These are phyloP conservation scores for Saturnia japonica DNA, from an alignment of 2,888 invertebrate genomes.

Conservation along the genomic window DNA sequence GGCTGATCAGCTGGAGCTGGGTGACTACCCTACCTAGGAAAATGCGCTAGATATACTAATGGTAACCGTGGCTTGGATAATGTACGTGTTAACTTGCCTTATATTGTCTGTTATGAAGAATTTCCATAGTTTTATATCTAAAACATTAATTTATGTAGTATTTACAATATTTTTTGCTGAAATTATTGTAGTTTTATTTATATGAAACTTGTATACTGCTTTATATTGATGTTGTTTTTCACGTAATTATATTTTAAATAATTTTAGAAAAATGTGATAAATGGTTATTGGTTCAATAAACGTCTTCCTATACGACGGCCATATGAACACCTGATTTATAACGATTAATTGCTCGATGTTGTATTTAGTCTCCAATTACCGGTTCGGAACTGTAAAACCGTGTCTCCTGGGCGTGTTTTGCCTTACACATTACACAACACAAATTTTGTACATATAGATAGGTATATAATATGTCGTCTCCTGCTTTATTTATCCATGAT, in stretches of 20 bases:
- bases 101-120: conserved; percentile 55
- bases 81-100: conserved; percentile 59
- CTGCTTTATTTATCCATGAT: no score
- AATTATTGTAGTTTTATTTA: conserved; percentile 7
- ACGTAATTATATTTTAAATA: conserved; percentile 14
- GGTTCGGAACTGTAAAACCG: not conserved
- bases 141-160: conserved; percentile 32
- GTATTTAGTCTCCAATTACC: conserved; percentile 9
- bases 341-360: conserved; percentile 20
- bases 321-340: conserved; percentile 23
- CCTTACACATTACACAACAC: no score
- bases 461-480: no score
- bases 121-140: not conserved
- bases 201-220: conserved; percentile 9
- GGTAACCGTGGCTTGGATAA: no score
- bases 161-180: conserved; percentile 32
- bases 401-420: no score
- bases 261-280: conserved; percentile 16
- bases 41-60: no score
- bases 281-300: conserved; percentile 35
- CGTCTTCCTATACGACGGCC: conserved; percentile 44
- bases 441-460: no score
- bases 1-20: no score
- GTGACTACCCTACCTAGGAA: no score
- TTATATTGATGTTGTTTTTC: conserved; percentile 1